Conservation (phyloP, 1,140 invertebrate species). For the Bombus terrestris region DNA sequence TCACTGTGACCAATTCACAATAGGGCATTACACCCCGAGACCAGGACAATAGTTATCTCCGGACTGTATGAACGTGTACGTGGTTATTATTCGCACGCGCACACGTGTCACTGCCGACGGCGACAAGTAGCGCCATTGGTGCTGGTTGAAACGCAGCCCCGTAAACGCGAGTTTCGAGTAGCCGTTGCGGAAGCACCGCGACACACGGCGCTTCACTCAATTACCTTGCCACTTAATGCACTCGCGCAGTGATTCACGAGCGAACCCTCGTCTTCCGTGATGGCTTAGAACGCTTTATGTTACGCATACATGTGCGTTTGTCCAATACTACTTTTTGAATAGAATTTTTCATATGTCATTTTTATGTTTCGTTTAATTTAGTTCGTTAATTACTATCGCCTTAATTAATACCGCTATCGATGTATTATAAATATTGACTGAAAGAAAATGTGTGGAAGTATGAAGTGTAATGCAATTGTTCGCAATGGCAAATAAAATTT, state of each 20-base stretch:
- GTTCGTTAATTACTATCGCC: not conserved
- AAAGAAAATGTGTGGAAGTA: too few species aligned
- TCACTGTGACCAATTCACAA: slow-evolving; percentile 75
- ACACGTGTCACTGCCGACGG: slow-evolving; percentile 47
- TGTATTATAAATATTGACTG: too few species aligned
- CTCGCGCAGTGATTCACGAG: slow-evolving; percentile 22
- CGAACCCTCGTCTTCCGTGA: slow-evolving; percentile 20
- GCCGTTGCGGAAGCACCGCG: slow-evolving; percentile 44
- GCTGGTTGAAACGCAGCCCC: slow-evolving; percentile 23
- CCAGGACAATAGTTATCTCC: slow-evolving; percentile 65
- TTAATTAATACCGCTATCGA: not conserved
- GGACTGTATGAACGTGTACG: slow-evolving; percentile 55
- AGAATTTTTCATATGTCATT: slow-evolving; percentile 1
- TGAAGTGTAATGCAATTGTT: too few species aligned
- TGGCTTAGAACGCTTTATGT: not conserved
- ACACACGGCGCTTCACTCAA: slow-evolving; percentile 43
- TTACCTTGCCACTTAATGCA: slow-evolving; percentile 45
- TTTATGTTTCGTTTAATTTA: slow-evolving; percentile 12
- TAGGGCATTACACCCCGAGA: slow-evolving; percentile 63
- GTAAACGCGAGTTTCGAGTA: slow-evolving; percentile 34
- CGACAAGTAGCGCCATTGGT: slow-evolving; percentile 49
- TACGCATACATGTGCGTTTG: too few species aligned
- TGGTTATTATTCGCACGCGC: slow-evolving; percentile 63
- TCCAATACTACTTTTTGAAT: not conserved
- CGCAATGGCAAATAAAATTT: too few species aligned